Percentiles rank a stretch among this genome's conserved stretches.
Evolutionary conservation across 1,140 invertebrate genomes (phyloP).

Genomic region (Ceratosolen fusciceps): DNA sequence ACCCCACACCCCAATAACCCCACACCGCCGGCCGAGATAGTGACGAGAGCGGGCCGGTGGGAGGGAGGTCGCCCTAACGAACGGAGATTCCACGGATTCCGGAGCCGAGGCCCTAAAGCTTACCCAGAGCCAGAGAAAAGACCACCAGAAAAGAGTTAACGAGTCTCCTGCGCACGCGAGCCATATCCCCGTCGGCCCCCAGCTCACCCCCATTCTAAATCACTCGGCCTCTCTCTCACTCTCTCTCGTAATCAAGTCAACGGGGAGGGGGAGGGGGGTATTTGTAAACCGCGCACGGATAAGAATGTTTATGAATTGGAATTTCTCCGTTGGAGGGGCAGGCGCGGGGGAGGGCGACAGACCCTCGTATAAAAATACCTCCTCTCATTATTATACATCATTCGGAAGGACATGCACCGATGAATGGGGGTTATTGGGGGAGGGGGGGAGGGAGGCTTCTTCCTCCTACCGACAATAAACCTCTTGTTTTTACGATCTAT

Average conservation of each 20-base stretch:
- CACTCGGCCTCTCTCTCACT: too few species aligned
- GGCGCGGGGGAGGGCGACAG: neutral
- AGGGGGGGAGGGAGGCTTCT: neutral
- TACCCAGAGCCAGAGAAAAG: neutral
- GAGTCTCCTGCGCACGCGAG: constrained; percentile 13
- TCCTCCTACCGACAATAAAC: neutral
- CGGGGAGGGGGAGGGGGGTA: too few species aligned
- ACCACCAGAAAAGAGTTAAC: constrained; percentile 17
- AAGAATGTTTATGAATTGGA: too few species aligned
- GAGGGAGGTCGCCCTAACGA: constrained; percentile 52
- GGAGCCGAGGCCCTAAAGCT: constrained; percentile 27
- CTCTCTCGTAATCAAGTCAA: too few species aligned
- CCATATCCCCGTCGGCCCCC: neutral
- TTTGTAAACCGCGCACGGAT: neutral
- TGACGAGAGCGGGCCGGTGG: neutral
- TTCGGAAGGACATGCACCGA: too few species aligned
- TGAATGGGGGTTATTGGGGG: neutral
- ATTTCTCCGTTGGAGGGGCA: neutral
- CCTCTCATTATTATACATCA: too few species aligned
- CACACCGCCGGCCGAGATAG: neutral
- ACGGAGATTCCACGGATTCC: constrained; percentile 57
- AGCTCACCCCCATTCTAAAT: too few species aligned
- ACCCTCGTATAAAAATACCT: too few species aligned
- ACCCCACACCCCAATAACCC: too few species aligned
- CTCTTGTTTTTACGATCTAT: too few species aligned